These are phyloP conservation scores for Heterodera filipjevi DNA, from an alignment of 2,888 invertebrate species.

Conservation along the genomic window DNA sequence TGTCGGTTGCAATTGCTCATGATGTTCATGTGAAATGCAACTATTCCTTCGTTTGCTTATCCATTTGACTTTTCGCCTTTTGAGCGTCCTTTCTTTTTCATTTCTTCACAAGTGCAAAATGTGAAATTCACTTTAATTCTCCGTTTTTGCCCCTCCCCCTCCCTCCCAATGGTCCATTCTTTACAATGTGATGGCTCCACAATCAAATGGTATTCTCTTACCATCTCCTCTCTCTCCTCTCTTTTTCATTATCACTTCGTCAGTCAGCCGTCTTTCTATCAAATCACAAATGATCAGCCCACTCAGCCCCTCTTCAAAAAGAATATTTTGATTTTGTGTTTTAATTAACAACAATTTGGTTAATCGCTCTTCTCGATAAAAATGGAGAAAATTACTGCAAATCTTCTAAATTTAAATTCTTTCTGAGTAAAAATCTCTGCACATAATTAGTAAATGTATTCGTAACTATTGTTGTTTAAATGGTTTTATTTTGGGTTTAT, in stretches of 20 bases:
- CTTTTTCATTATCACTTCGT: background rate
- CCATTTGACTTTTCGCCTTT: background rate
- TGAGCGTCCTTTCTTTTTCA: background rate
- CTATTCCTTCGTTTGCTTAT: background rate
- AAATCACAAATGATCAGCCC: conserved; percentile 7
- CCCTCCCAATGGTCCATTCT: background rate
- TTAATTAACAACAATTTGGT: background rate
- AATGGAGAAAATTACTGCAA: too few relatives aligned
- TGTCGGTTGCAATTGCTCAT: background rate
- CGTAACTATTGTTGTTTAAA: too few relatives aligned
- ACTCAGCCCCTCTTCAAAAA: too few relatives aligned
- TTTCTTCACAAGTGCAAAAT: background rate
- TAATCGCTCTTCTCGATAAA: background rate
- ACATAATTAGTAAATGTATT: too few relatives aligned
- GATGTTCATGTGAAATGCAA: background rate
- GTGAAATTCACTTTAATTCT: background rate
- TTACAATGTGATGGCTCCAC: background rate
- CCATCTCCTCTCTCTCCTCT: background rate
- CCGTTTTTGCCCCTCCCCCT: background rate
- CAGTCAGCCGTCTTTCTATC: background rate
- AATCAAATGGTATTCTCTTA: background rate
- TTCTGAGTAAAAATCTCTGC: too few relatives aligned
- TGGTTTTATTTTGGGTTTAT: too few relatives aligned
- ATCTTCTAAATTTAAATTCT: too few relatives aligned
- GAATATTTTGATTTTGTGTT: background rate